Percentiles rank a stretch among this genome's conserved stretches.
phyloP scores from a whole-genome alignment of 2,797 vertebrate species.

The Siniperca undulata region DNA sequence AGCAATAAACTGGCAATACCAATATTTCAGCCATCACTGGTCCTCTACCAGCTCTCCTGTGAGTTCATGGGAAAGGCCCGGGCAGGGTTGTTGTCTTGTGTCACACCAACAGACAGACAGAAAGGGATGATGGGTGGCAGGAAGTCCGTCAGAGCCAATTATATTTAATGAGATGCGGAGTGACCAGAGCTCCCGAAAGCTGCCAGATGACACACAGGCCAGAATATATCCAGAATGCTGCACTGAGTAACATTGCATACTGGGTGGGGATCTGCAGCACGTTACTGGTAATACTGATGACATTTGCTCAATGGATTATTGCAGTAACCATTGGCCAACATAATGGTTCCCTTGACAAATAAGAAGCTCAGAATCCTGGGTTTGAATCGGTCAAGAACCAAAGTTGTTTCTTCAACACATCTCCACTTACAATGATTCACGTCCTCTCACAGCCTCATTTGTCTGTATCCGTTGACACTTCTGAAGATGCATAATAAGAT shows the following conservation, averaged over 20 bases:
- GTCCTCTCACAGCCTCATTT: slow-evolving; percentile 15
- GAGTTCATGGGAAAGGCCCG: background rate
- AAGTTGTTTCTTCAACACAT: background rate
- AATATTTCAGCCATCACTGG: slow-evolving; percentile 35
- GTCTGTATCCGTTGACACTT: slow-evolving; percentile 22
- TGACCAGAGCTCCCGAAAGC: slow-evolving; percentile 57
- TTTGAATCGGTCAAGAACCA: background rate
- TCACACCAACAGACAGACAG: slow-evolving; percentile 24
- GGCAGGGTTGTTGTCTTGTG: slow-evolving; percentile 37
- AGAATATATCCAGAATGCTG: slow-evolving; percentile 15
- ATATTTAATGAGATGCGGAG: slow-evolving; percentile 76
- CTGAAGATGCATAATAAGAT: slow-evolving; percentile 46
- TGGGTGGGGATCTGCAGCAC: slow-evolving; percentile 25
- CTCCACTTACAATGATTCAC: slow-evolving; percentile 18
- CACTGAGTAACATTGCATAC: slow-evolving; percentile 11
- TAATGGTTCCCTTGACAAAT: background rate
- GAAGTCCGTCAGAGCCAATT: slow-evolving; percentile 76
- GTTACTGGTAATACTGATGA: slow-evolving; percentile 12
- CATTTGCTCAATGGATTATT: slow-evolving; percentile 11
- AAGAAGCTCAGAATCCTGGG: background rate
- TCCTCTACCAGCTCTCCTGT: background rate
- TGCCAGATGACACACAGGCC: slow-evolving; percentile 63
- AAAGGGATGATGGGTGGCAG: slow-evolving; percentile 53
- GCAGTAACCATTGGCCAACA: background rate
- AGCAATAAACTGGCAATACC: slow-evolving; percentile 49